Percentiles rank a stretch among this genome's conserved stretches.
These are phyloP conservation scores for Drosophila emarginata DNA, from an alignment of 2,888 invertebrate species.

Conservation along the genomic window DNA sequence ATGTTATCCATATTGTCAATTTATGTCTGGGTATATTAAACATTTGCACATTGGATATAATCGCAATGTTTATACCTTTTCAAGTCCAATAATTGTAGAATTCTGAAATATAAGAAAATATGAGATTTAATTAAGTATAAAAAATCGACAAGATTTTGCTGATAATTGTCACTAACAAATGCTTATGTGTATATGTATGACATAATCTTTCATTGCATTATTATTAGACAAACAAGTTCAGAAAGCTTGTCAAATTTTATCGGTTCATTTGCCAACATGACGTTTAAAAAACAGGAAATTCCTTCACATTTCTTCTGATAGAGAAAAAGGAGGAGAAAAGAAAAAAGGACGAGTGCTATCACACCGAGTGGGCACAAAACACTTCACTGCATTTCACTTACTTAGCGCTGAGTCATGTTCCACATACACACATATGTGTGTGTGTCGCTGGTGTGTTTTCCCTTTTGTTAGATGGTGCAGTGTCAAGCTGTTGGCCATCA, in stretches of 20 bases:
- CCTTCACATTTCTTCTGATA: background rate
- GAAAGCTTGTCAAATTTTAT: background rate
- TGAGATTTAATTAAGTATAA: too few relatives aligned
- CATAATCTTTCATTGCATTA: background rate
- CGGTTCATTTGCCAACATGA: background rate
- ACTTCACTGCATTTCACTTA: constrained; percentile 37
- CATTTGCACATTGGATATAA: too few relatives aligned
- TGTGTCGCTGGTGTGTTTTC: constrained; percentile 11
- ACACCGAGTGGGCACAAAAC: constrained; percentile 10
- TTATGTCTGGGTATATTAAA: too few relatives aligned
- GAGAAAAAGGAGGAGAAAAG: background rate
- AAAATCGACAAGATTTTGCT: too few relatives aligned
- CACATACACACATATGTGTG: constrained; percentile 15
- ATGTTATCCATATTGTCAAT: too few relatives aligned
- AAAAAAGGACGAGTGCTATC: constrained; percentile 2
- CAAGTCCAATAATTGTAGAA: background rate
- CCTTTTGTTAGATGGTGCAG: constrained; percentile 20
- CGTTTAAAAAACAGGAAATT: background rate
- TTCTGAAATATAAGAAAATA: too few relatives aligned
- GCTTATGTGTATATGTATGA: too few relatives aligned
- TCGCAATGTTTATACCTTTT: too few relatives aligned
- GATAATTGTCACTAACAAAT: too few relatives aligned
- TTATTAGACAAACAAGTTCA: background rate
- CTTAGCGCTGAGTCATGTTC: constrained; percentile 36
- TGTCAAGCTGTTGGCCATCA: constrained; percentile 35